A percentile compares a stretch with the other conserved stretches of the same genome.
These are phyloP conservation scores for Halcyon senegalensis DNA, from an alignment of 2,113 vertebrate genomes.

Conservation along the genomic window DNA sequence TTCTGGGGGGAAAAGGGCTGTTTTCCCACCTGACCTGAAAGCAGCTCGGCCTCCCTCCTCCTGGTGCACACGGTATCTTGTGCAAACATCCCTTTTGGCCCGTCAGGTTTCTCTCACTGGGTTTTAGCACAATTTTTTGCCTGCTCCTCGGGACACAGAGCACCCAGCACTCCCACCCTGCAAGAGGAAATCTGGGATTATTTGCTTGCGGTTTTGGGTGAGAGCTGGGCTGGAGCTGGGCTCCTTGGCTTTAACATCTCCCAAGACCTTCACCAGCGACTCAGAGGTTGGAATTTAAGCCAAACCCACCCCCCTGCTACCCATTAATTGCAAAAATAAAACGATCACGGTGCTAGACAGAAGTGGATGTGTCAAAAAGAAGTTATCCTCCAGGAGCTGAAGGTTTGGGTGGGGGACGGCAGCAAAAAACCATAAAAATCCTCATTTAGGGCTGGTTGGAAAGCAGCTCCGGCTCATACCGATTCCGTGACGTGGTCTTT, in stretches of 20 bases:
- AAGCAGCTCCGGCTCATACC: not conserved
- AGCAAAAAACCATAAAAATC: not conserved
- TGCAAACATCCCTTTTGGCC: not conserved
- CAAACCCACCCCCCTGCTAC: not conserved
- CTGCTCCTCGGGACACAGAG: rapidly evolving
- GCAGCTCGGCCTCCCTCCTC: not conserved
- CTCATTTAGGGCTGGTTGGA: not conserved
- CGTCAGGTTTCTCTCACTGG: rapidly evolving
- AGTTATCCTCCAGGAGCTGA: not conserved
- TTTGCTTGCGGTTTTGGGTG: not conserved
- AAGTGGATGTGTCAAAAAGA: not conserved
- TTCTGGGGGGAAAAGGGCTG: no score
- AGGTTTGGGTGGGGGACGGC: not conserved
- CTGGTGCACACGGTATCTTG: rapidly evolving
- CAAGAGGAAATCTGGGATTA: not conserved
- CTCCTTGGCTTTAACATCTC: not conserved
- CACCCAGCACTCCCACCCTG: not conserved
- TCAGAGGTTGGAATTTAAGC: not conserved
- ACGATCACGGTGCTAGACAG: not conserved
- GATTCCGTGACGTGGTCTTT: slow-evolving; percentile 22
- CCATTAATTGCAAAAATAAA: not conserved
- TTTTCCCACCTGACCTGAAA: not conserved
- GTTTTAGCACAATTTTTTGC: not conserved
- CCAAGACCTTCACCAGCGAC: not conserved
- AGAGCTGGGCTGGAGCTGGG: not conserved